Base-by-base conservation (phyloP, 1,140 invertebrate genomes). In the Tigriopus japonicus region DNA sequence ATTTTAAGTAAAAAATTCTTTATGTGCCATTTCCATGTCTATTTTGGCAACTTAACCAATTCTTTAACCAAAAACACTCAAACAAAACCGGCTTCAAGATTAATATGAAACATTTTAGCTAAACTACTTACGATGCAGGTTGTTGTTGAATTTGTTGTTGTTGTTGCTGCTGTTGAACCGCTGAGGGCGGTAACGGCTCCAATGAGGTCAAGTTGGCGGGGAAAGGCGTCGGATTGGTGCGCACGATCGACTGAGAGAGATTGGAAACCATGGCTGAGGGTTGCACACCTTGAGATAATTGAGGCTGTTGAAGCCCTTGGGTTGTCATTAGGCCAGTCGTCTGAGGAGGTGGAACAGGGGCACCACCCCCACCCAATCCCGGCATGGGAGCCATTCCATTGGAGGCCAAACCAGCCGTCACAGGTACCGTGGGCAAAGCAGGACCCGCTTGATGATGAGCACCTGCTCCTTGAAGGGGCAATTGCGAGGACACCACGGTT, bases 311-410 rank as follows among this genome's bases (percentile, higher is more conserved):
- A 49, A 40, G 62, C 23, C n/a, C 52, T 40, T 52, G 72, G 68
- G 64, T 80, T 78, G 63, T 66, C 71, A 67, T 67, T 75, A 70
- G 75, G 71, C 66, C 70, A 68, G 60, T 66, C 52, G 60, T 66
- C 52, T 40, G 15, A 42, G n/a, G 43, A 42, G 53, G 54, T 13
- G 61, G 56, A 40, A 56, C 17, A 17, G 61, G 56, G 21, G 56
- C 17, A 17, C 28, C 28, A 35, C 3, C 28, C 28, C 28, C 28
- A 9, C 28, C 28, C 28, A 35, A 35, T 35, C 28, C 54, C 0
- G 63, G 43, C 45, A 56, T 41, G 51, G 59, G 45, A 0, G 55
- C 61, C 42, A 64, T 17, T 49, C 59, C 56, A 15, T 56, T 45
- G n/a, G 56, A 35, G 28, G 28, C 9, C 28, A 35, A 35, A 35